phyloP scores from a whole-genome alignment of 1,140 invertebrate species.

The Pissodes strobi region DNA sequence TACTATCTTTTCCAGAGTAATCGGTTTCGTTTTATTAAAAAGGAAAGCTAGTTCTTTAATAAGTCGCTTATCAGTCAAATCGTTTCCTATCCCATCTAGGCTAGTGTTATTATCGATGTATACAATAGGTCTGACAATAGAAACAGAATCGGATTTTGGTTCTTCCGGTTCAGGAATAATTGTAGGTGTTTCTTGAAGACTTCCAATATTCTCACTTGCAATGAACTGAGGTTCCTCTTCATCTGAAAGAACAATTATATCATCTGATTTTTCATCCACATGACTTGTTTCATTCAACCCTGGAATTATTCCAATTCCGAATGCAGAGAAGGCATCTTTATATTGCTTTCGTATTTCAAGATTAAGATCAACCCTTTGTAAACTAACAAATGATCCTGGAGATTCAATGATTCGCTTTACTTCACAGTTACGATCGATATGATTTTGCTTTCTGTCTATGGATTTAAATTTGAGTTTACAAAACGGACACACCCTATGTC shows the following conservation, averaged over 20 bases:
- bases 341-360: constrained; percentile 26
- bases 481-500: constrained; percentile 35
- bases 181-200: background rate
- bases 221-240: constrained; percentile 14
- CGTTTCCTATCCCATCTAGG: constrained; percentile 14
- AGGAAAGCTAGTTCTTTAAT: constrained; percentile 12
- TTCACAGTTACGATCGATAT: constrained; percentile 23
- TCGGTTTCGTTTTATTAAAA: background rate
- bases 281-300: background rate
- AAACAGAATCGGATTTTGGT: background rate
- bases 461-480: constrained; percentile 38
- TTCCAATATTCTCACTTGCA: background rate
- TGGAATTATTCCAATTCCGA: background rate
- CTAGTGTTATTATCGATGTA: constrained; percentile 14
- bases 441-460: constrained; percentile 27
- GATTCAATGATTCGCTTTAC: constrained; percentile 30
- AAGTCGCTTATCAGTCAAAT: constrained; percentile 16
- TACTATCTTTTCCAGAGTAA: background rate
- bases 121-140: constrained; percentile 24
- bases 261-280: background rate
- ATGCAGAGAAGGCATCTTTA: constrained; percentile 18
- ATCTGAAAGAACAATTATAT: constrained; percentile 29
- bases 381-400: constrained; percentile 6
- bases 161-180: background rate
- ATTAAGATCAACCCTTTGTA: constrained; percentile 27